Conservation (phyloP, 2,797 vertebrate species). For the Aplochiton taeniatus region DNA sequence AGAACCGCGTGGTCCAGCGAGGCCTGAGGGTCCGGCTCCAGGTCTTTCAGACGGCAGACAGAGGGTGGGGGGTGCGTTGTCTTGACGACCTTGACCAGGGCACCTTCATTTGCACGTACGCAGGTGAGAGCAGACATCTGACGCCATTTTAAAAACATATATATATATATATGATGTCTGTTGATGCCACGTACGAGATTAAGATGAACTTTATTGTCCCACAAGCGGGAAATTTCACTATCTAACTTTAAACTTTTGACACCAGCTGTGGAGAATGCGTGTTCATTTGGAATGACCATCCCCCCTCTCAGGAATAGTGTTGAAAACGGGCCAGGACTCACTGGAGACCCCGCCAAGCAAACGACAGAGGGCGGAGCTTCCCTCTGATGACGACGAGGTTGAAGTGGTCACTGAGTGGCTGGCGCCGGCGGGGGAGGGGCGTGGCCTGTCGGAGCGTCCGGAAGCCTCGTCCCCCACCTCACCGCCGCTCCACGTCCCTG, state of each 20-base stretch:
- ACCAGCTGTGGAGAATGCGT: too few relatives aligned
- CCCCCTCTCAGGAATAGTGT: slow-evolving; percentile 66
- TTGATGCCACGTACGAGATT: too few relatives aligned
- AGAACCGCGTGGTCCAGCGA: slow-evolving; percentile 91
- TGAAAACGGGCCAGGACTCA: slow-evolving; percentile 38
- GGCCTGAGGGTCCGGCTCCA: slow-evolving; percentile 88
- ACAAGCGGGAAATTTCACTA: too few relatives aligned
- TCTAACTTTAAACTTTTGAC: too few relatives aligned
- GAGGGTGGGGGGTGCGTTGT: slow-evolving; percentile 92
- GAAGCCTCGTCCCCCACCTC: slow-evolving; percentile 30
- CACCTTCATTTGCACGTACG: slow-evolving; percentile 89
- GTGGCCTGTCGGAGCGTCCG: slow-evolving; percentile 16
- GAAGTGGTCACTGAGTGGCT: slow-evolving; percentile 80
- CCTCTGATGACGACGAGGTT: slow-evolving; percentile 78
- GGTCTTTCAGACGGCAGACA: slow-evolving; percentile 83
- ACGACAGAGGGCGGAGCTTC: slow-evolving; percentile 44
- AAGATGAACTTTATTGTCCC: too few relatives aligned
- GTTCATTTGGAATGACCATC: not conserved
- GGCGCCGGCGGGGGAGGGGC: slow-evolving; percentile 47
- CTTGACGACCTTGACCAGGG: slow-evolving; percentile 90
- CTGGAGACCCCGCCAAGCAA: slow-evolving; percentile 40
- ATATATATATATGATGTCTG: too few relatives aligned
- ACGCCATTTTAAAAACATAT: not conserved
- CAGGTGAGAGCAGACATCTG: slow-evolving; percentile 73
- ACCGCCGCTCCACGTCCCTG: slow-evolving; percentile 54